phyloP scores from a whole-genome alignment of 2,888 invertebrate genomes.

The Autographa gamma region DNA sequence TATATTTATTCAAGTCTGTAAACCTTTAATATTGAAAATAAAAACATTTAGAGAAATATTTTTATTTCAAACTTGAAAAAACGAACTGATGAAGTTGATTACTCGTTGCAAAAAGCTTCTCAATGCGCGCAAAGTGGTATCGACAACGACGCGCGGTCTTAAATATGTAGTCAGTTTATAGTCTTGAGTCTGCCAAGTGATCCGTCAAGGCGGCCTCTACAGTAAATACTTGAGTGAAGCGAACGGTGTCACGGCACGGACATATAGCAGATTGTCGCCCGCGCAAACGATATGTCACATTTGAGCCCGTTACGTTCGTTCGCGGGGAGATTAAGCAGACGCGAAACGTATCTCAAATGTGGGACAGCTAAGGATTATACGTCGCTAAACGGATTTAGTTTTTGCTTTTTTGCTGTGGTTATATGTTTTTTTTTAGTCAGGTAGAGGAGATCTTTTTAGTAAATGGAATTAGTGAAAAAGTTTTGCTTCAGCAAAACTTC shows the following conservation, averaged over 20 bases:
- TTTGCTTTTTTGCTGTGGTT: conserved; percentile 16
- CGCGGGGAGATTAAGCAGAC: conserved; percentile 46
- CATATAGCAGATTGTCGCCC: conserved; percentile 43
- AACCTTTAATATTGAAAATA: too few species aligned
- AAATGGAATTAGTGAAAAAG: neutral
- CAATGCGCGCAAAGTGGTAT: conserved; percentile 30
- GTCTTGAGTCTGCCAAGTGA: conserved; percentile 56
- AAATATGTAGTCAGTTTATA: conserved; percentile 44
- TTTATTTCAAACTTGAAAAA: neutral
- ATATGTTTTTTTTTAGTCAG: neutral
- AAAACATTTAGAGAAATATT: neutral
- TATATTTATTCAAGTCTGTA: neutral
- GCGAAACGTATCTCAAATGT: conserved; percentile 33
- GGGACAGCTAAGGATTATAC: conserved; percentile 27
- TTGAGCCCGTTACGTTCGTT: conserved; percentile 28
- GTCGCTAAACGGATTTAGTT: conserved; percentile 41
- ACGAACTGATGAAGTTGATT: conserved; percentile 12
- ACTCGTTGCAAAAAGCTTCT: conserved; percentile 2
- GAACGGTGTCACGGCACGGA: conserved; percentile 38
- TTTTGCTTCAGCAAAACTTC: too few species aligned
- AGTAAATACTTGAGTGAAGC: conserved; percentile 50
- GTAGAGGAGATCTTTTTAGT: neutral
- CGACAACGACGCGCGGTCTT: conserved; percentile 33
- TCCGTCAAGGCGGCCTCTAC: conserved; percentile 59
- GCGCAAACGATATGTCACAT: conserved; percentile 33